Percentiles rank a stretch among this genome's conserved stretches.
These are phyloP conservation scores for Machimus atricapillus DNA, from an alignment of 2,888 invertebrate genomes.

Conservation along the genomic window DNA sequence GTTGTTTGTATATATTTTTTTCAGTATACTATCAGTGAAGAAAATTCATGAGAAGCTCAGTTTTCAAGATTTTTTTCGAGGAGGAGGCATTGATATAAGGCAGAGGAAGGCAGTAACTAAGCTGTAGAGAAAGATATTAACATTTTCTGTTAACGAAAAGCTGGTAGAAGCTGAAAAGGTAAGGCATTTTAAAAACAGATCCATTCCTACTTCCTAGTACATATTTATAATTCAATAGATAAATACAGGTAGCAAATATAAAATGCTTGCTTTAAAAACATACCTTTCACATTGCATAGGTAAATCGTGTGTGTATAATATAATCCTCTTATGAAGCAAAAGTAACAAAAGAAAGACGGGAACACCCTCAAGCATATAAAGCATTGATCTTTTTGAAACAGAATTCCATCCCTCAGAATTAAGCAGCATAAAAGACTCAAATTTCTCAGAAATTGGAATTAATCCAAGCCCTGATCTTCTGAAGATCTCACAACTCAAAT, in stretches of 20 bases:
- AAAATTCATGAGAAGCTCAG: background rate
- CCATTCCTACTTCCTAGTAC: too few species aligned
- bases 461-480: background rate
- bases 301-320: background rate
- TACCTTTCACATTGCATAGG: background rate
- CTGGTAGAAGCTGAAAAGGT: too few species aligned
- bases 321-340: background rate
- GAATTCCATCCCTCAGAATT: background rate
- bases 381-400: background rate
- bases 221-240: too few species aligned
- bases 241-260: too few species aligned
- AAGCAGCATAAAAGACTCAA: background rate
- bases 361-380: background rate
- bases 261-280: background rate
- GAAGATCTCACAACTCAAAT: slow-evolving; percentile 22
- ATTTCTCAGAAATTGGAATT: slow-evolving; percentile 26
- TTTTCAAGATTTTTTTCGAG: too few species aligned
- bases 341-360: background rate
- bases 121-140: background rate
- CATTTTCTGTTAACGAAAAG: too few species aligned
- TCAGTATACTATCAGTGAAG: background rate
- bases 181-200: too few species aligned
- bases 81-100: too few species aligned
- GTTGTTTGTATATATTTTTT: too few species aligned
- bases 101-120: background rate